A percentile compares a stretch with the other conserved stretches of the same genome.
phyloP scores from a whole-genome alignment of 2,888 invertebrate genomes.

The Chrysomela aeneicollis region DNA sequence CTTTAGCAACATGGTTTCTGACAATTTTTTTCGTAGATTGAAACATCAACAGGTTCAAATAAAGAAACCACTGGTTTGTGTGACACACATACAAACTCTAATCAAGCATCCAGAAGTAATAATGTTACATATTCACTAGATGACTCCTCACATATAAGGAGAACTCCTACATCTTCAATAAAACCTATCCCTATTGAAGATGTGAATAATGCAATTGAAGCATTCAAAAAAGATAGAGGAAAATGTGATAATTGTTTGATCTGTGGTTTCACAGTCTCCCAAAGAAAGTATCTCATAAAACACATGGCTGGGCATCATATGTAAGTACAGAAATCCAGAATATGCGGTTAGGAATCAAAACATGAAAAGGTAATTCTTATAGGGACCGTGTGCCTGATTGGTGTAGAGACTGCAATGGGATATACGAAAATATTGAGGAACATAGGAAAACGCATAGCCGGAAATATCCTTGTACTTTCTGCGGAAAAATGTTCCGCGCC shows the following conservation, averaged over 20 bases:
- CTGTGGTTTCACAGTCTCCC: slow-evolving; percentile 39
- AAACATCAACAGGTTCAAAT: background rate
- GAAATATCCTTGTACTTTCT: slow-evolving; percentile 37
- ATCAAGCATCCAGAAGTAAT: too few species aligned
- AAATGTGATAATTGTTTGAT: slow-evolving; percentile 36
- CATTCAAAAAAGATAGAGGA: slow-evolving; percentile 29
- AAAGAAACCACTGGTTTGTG: background rate
- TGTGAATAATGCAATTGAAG: slow-evolving; percentile 33
- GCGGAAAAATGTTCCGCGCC: slow-evolving; percentile 35
- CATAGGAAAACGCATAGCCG: slow-evolving; percentile 38
- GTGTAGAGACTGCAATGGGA: slow-evolving; percentile 40
- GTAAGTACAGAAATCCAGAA: slow-evolving; percentile 25
- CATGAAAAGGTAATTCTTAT: slow-evolving; percentile 27
- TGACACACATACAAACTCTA: too few species aligned
- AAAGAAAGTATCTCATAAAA: slow-evolving; percentile 34
- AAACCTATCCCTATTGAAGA: slow-evolving; percentile 20
- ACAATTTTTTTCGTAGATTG: background rate
- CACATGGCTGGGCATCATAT: slow-evolving; percentile 40
- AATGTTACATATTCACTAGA: background rate
- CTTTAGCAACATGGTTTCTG: too few species aligned
- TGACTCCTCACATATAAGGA: background rate
- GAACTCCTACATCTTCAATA: slow-evolving; percentile 8
- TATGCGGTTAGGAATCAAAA: too few species aligned
- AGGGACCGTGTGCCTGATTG: slow-evolving; percentile 34
- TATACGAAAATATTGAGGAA: slow-evolving; percentile 35